Evolutionary conservation across 2,888 invertebrate species (phyloP).

Genomic region (Serrognathus titanus): DNA sequence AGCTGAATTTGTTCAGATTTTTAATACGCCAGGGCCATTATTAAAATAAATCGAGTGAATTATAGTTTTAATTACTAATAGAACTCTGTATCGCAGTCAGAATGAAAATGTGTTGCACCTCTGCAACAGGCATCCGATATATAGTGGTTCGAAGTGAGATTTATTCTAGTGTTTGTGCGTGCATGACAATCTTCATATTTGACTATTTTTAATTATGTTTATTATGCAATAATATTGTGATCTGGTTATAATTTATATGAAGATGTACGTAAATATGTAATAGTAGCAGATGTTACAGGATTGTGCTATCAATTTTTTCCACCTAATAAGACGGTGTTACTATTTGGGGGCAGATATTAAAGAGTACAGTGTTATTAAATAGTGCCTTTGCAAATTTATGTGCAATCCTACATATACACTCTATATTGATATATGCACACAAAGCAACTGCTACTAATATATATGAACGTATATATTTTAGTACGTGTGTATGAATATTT

Average conservation of each 20-base stretch:
- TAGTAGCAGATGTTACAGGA: background rate
- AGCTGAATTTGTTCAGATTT: background rate
- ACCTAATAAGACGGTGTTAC: background rate
- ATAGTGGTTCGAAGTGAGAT: conserved; percentile 3
- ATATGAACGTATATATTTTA: too few species aligned
- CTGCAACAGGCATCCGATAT: background rate
- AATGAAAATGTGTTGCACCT: background rate
- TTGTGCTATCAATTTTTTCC: background rate
- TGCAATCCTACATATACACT: background rate
- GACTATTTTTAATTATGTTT: background rate
- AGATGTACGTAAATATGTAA: background rate
- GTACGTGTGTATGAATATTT: too few species aligned
- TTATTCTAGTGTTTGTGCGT: conserved; percentile 3
- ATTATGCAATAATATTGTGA: conserved; percentile 1
- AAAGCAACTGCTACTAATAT: too few species aligned
- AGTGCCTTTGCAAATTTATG: background rate
- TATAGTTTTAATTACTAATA: background rate
- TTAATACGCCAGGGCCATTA: background rate
- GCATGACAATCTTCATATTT: background rate
- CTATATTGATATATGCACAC: too few species aligned
- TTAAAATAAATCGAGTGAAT: background rate
- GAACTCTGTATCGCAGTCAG: background rate
- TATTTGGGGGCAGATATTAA: background rate
- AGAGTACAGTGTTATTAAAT: background rate
- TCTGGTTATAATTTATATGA: background rate